Conservation (phyloP, 2,888 invertebrate species). For the Cantharis lateralis region DNA sequence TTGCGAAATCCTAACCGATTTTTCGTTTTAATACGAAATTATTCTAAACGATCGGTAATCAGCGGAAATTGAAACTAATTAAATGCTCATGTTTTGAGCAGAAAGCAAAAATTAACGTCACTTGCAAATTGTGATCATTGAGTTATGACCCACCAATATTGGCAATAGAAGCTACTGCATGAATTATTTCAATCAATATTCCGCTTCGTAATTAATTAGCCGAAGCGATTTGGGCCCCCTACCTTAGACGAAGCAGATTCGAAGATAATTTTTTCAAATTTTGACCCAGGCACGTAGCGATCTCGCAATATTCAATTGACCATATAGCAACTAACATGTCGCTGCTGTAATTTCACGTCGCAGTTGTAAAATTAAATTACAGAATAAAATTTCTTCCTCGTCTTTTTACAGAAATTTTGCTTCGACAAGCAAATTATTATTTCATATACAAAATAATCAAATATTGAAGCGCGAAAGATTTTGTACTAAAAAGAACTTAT, state of each 20-base stretch:
- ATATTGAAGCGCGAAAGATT: background rate
- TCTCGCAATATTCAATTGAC: background rate
- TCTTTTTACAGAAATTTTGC: background rate
- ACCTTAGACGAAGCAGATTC: background rate
- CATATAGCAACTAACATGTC: background rate
- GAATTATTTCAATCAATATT: background rate
- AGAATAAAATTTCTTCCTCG: background rate
- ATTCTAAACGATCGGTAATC: background rate
- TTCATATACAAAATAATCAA: background rate
- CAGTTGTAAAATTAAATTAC: background rate
- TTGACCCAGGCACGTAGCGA: background rate
- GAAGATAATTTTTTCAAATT: background rate
- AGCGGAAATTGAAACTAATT: background rate
- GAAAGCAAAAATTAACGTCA: background rate
- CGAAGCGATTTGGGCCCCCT: background rate
- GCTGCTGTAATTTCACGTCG: background rate
- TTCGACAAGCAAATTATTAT: background rate
- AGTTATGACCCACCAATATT: background rate
- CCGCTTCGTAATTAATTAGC: background rate
- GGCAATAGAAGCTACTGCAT: background rate
- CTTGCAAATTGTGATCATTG: background rate
- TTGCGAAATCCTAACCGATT: background rate
- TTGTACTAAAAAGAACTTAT: background rate
- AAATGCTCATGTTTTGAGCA: background rate
- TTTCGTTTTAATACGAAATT: background rate